phyloP scores from a whole-genome alignment of 1,140 invertebrate genomes.

The Globodera ellingtonae region DNA sequence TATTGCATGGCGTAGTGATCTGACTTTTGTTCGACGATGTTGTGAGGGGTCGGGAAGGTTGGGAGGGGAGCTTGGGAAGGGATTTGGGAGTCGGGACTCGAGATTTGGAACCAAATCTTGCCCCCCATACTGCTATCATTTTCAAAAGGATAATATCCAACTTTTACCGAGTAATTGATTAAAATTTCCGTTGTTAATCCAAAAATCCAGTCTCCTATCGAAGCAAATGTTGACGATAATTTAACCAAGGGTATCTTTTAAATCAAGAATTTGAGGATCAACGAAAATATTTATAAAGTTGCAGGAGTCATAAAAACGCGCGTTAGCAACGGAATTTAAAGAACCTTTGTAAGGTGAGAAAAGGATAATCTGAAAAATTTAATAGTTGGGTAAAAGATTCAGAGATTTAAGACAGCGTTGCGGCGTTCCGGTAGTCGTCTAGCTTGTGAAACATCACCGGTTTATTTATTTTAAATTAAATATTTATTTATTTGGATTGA shows the following conservation, averaged over 20 bases:
- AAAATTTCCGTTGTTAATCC: not conserved
- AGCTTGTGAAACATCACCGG: too few relatives aligned
- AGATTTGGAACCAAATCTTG: too few relatives aligned
- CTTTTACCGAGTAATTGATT: not conserved
- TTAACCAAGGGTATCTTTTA: slow-evolving; percentile 4
- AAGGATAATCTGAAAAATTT: not conserved
- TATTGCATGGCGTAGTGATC: too few relatives aligned
- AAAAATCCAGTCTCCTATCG: not conserved
- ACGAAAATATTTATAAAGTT: not conserved
- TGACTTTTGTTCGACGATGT: too few relatives aligned
- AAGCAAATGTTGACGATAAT: not conserved
- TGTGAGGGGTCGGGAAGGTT: too few relatives aligned
- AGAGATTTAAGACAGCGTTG: not conserved
- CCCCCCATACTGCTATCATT: not conserved
- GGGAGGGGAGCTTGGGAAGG: too few relatives aligned
- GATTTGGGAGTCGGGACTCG: too few relatives aligned
- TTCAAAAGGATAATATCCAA: not conserved
- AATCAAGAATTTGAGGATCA: not conserved
- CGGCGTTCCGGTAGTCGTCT: too few relatives aligned
- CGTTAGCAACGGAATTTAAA: not conserved
- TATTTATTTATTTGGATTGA: too few relatives aligned
- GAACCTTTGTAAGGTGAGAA: not conserved
- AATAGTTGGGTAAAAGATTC: not conserved
- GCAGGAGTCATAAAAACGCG: not conserved
- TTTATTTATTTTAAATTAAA: too few relatives aligned